These are phyloP conservation scores for Maniola jurtina DNA, from an alignment of 1,140 invertebrate genomes.

Conservation along the genomic window DNA sequence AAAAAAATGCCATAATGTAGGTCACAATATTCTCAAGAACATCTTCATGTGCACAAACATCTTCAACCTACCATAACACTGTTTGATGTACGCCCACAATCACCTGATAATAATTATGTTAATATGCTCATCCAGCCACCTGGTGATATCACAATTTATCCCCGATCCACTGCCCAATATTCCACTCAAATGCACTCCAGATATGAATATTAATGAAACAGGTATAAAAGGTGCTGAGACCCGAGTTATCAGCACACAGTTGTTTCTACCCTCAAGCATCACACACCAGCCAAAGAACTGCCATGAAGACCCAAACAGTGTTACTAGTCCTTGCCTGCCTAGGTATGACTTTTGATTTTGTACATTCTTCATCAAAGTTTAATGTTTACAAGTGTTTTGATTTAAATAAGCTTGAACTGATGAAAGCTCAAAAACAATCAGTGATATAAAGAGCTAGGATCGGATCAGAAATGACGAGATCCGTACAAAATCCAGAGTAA, in stretches of 20 bases:
- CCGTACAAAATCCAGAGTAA: no score
- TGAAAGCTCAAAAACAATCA: no score
- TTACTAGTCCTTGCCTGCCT: constrained; percentile 17
- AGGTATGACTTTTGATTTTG: neutral
- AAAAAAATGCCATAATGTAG: no score
- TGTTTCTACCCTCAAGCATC: constrained; percentile 7
- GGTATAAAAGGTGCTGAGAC: constrained; percentile 10
- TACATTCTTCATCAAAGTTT: no score
- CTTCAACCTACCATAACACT: neutral
- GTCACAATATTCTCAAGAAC: neutral
- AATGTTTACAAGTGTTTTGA: no score
- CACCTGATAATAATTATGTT: neutral
- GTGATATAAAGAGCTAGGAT: no score
- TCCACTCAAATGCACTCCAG: neutral
- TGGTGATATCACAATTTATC: neutral
- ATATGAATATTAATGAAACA: constrained; percentile 5
- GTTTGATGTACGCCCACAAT: neutral
- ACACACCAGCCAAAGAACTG: neutral
- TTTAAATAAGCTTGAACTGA: no score
- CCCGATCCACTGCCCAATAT: neutral
- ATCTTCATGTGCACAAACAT: neutral
- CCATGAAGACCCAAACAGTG: constrained; percentile 27
- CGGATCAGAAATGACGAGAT: no score
- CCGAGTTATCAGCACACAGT: constrained; percentile 2
- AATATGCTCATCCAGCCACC: neutral